Evolutionary conservation across 1,140 invertebrate species (phyloP).

Genomic region (Mylabris phalerata): DNA sequence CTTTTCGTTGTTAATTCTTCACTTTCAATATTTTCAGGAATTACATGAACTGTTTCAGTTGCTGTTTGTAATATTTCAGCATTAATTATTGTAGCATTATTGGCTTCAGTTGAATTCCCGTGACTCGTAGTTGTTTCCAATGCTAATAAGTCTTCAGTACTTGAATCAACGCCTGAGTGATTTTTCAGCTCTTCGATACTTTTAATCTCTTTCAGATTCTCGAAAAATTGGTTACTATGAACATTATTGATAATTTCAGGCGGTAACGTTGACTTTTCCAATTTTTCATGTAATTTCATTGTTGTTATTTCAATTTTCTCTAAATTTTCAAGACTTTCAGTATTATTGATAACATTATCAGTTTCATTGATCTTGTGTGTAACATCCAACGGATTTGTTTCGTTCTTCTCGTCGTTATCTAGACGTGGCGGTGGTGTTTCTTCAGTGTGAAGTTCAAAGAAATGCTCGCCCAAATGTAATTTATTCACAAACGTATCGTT

Average conservation of each 20-base stretch:
- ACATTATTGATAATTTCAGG: slow-evolving; percentile 36
- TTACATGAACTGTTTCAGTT: slow-evolving; percentile 20
- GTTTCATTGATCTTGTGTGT: neutral
- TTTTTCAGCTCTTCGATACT: neutral
- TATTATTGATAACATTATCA: neutral
- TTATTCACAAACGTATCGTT: slow-evolving; percentile 51
- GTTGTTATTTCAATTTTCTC: slow-evolving; percentile 8
- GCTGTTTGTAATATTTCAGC: slow-evolving; percentile 28
- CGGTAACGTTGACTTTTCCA: slow-evolving; percentile 18
- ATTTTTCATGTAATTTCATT: slow-evolving; percentile 10
- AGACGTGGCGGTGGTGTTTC: slow-evolving; percentile 26
- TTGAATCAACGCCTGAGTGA: slow-evolving; percentile 8
- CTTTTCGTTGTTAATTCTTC: slow-evolving; percentile 9
- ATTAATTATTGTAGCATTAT: slow-evolving; percentile 8
- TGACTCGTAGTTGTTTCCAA: slow-evolving; percentile 35
- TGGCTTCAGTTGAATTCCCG: neutral
- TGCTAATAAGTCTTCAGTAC: slow-evolving; percentile 37
- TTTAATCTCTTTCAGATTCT: slow-evolving; percentile 3
- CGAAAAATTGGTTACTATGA: slow-evolving; percentile 35
- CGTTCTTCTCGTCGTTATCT: slow-evolving; percentile 40
- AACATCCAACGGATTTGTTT: slow-evolving; percentile 36
- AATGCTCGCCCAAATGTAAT: slow-evolving; percentile 42
- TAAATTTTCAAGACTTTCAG: neutral
- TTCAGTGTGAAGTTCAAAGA: slow-evolving; percentile 19
- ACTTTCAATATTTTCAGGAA: neutral